Evolutionary conservation across 37 sponge, comb jelly and placozoan genomes (phyloP), one percentile per base, ranked within the genome.

Genomic region (Hexactinellida sp.): DNA sequence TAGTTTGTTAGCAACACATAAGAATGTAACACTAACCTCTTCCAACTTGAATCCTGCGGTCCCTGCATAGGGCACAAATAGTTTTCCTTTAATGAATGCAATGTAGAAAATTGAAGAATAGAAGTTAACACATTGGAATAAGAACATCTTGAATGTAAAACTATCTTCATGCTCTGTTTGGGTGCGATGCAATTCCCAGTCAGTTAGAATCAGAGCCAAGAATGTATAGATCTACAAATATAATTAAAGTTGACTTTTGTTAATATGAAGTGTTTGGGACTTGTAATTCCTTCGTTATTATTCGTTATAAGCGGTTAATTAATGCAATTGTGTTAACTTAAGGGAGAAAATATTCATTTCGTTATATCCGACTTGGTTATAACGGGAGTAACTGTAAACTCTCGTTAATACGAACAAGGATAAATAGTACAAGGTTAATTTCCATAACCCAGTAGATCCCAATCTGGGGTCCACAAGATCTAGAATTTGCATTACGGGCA

Each of bases 71-170:
- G 76, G 21, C 3, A 36, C 0, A 24, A 86, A 91, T 89, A 47
- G 90, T 92, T 92, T 92, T 87, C 88, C 88, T 85, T 90, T 85
- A 16, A 90, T 63, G 38, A 88, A 90, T 9, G 91, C 91, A 36
- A 90, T 88, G 82, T 90, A 90, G 91, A 90, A 90, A 3, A 90
- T 87, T 36, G 88, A 88, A 52, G 84, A 76, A 88, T 88, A 89
- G 90, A 86, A 89, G 85, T 89, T 89, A 30, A 87, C 90, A 83
- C 87, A 89, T 87, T 89, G 88, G 54, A 86, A 86, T 9, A 86
- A 37, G 83, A 87, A 89, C 88, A 90, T 88, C 84, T 90, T 90
- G 84, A 90, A 90, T 37, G 91, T 89, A 55, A 90, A 89, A 1
- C 55, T 63, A 55, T 90, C 91, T 41, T 90, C 91, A 84, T 86